Evolutionary conservation across 2,113 vertebrate genomes (phyloP).

Genomic region (Bucco capensis): DNA sequence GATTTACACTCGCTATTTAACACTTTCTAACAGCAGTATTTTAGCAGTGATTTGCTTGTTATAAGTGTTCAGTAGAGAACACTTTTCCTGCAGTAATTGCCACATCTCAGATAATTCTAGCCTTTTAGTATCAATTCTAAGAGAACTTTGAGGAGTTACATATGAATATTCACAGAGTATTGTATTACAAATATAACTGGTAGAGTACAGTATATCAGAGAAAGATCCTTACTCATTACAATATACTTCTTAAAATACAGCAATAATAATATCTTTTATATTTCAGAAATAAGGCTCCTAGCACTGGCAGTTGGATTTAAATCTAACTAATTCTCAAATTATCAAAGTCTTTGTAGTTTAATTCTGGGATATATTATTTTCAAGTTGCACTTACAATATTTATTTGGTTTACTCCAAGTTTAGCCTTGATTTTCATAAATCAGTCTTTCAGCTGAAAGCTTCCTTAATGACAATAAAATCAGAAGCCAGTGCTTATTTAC

Average conservation of each 20-base stretch:
- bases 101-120: slow-evolving; percentile 10
- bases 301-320: background rate
- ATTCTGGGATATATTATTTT: background rate
- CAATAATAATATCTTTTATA: background rate
- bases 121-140: background rate
- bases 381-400: background rate
- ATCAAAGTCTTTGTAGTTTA: background rate
- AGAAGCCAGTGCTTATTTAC: background rate
- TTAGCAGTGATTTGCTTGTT: slow-evolving; percentile 10
- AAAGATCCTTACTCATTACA: background rate
- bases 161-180: slow-evolving; percentile 9
- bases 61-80: background rate
- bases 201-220: background rate
- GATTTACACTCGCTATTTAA: slow-evolving; percentile 24
- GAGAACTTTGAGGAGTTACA: background rate
- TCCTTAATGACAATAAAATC: background rate
- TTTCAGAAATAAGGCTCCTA: background rate
- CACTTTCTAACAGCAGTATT: slow-evolving; percentile 15
- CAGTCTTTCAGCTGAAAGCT: background rate
- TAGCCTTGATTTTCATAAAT: background rate
- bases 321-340: background rate
- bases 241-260: background rate
- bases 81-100: slow-evolving; percentile 33
- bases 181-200: background rate
- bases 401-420: background rate